phyloP scores from a whole-genome alignment of 2,888 invertebrate genomes.

The Caenorhabditis sp. region DNA sequence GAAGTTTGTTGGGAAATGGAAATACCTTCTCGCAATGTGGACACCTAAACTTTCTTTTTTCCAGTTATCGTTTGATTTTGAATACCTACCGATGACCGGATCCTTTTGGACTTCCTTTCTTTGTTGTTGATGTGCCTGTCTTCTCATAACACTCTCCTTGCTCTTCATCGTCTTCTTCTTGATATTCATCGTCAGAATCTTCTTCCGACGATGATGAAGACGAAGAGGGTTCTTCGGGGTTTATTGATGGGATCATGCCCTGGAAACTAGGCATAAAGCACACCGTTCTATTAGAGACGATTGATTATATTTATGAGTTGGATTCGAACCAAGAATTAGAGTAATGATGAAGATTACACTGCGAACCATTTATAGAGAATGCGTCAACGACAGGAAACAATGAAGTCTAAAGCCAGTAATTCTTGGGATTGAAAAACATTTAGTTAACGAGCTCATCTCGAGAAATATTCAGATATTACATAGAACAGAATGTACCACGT shows the following conservation, averaged over 20 bases:
- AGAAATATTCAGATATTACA: not conserved
- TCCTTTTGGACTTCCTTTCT: no score
- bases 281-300: not conserved
- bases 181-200: constrained; percentile 44
- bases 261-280: not conserved
- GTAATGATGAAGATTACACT: no score
- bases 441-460: not conserved
- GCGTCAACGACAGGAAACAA: not conserved
- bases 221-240: constrained; percentile 7
- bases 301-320: not conserved
- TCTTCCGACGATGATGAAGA: constrained; percentile 51
- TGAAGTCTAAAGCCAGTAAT: not conserved
- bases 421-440: not conserved
- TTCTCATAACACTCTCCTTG: constrained; percentile 10
- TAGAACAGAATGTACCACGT: constrained; percentile 13
- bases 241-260: constrained; percentile 13
- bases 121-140: no score
- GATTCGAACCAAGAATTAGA: not conserved
- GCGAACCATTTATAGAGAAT: not conserved
- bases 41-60: constrained; percentile 33
- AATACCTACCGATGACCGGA: constrained; percentile 15
- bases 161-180: constrained; percentile 26
- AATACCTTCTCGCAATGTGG: constrained; percentile 22
- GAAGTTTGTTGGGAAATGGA: constrained; percentile 37
- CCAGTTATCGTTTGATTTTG: not conserved